Conservation (phyloP, 2,888 invertebrate species). For the Melieria crassipennis region DNA sequence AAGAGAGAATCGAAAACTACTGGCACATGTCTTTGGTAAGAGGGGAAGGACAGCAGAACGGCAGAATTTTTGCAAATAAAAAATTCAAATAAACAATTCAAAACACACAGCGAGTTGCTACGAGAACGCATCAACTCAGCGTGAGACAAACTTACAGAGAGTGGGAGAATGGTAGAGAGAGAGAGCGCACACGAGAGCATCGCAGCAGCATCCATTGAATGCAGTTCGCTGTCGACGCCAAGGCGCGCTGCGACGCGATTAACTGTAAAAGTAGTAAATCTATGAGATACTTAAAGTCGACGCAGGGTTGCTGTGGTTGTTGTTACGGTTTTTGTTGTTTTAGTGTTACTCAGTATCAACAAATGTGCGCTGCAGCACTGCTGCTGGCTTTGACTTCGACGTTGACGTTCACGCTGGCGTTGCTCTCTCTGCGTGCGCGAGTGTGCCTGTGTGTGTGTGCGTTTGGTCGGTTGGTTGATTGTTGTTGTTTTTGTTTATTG, state of each 20-base stretch:
- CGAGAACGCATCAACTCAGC: too few relatives aligned
- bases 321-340: slow-evolving; percentile 17
- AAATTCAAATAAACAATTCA: too few relatives aligned
- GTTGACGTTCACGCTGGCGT: slow-evolving; percentile 18
- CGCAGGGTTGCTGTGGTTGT: neutral
- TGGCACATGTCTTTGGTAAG: too few relatives aligned
- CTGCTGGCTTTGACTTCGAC: slow-evolving; percentile 17
- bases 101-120: too few relatives aligned
- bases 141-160: too few relatives aligned
- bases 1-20: too few relatives aligned
- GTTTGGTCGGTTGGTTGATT: slow-evolving; percentile 31
- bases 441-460: slow-evolving; percentile 15
- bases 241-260: slow-evolving; percentile 19
- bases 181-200: slow-evolving; percentile 17
- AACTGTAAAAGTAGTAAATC: slow-evolving; percentile 41
- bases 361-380: neutral
- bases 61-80: too few relatives aligned
- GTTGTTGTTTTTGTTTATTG: slow-evolving; percentile 35
- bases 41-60: too few relatives aligned
- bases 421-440: neutral
- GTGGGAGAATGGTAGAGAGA: neutral
- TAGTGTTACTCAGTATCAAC: neutral
- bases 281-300: slow-evolving; percentile 7
- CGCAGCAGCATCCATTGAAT: slow-evolving; percentile 26
- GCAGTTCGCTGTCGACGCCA: slow-evolving; percentile 26